Conservation (phyloP, 2,888 invertebrate genomes). For the Halocaridina rubra region DNA sequence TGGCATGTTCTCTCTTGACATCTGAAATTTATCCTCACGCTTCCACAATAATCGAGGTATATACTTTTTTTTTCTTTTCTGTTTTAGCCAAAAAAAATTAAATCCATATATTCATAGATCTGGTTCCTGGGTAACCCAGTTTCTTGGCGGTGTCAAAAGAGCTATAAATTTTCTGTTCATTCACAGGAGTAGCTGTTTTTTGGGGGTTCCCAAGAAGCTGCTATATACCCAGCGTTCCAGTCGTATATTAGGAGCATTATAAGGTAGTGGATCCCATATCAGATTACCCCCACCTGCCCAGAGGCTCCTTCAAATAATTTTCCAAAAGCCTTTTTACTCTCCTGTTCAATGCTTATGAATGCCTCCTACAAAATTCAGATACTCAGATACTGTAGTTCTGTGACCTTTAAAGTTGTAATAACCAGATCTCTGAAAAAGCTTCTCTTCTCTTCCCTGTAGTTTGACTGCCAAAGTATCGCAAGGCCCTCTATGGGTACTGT, state of each 20-base stretch:
- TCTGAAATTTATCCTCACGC: conserved; percentile 28
- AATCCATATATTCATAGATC: conserved; percentile 41
- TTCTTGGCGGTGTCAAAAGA: conserved; percentile 42
- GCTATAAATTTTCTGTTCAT: conserved; percentile 25
- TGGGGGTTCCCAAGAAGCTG: conserved; percentile 25
- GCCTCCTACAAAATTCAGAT: conserved; percentile 27
- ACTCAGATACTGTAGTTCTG: conserved; percentile 34
- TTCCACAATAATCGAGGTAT: no score
- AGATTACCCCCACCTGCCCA: conserved; percentile 42
- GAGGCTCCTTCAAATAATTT: conserved; percentile 27
- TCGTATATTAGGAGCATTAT: conserved; percentile 40
- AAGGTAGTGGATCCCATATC: conserved; percentile 50
- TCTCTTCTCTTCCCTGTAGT: conserved; percentile 27
- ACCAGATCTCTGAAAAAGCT: conserved; percentile 35
- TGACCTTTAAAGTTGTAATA: conserved; percentile 44
- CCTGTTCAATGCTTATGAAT: neutral
- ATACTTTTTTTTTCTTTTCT: no score
- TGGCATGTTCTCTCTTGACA: conserved; percentile 39
- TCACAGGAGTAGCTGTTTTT: conserved; percentile 18
- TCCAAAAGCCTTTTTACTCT: conserved; percentile 22
- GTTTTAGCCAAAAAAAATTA: neutral
- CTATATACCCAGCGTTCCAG: conserved; percentile 27
- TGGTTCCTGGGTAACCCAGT: conserved; percentile 46
- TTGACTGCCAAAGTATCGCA: conserved; percentile 44
- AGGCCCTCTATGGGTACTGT: conserved; percentile 36